Conservation (phyloP, 37 sponge, comb jelly and placozoan genomes). For the Beroe forskalii region DNA sequence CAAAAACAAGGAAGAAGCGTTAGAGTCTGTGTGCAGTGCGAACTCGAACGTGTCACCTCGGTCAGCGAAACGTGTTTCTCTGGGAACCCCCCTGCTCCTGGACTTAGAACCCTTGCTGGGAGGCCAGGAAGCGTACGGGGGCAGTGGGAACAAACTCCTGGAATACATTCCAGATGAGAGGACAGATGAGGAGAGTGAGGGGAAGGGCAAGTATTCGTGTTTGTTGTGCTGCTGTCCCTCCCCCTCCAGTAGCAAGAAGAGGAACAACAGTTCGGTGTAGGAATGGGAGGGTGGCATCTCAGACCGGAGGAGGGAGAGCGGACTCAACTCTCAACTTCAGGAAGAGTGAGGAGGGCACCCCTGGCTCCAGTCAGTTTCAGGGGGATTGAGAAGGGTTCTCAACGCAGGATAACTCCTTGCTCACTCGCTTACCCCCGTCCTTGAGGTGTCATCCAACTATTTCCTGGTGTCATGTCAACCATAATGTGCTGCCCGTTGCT, state of each 20-base stretch:
- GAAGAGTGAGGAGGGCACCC: too few species aligned
- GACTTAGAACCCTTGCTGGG: conserved; percentile 5
- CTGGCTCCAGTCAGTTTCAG: too few species aligned
- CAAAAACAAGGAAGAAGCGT: conserved; percentile 39
- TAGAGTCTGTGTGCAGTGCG: conserved; percentile 50
- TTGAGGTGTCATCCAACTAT: too few species aligned
- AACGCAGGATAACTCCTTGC: too few species aligned
- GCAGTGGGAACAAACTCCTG: not conserved
- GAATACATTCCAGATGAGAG: not conserved
- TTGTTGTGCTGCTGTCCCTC: conserved; percentile 25
- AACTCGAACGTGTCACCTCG: conserved; percentile 27
- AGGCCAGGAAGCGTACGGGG: not conserved
- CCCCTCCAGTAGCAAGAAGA: not conserved
- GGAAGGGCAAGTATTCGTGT: not conserved
- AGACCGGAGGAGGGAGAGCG: not conserved
- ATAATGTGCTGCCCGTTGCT: too few species aligned
- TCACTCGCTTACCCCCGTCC: too few species aligned
- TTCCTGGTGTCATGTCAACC: too few species aligned
- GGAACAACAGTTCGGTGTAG: not conserved
- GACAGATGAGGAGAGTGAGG: not conserved
- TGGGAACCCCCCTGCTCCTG: not conserved
- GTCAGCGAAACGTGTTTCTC: conserved; percentile 10
- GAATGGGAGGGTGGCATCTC: not conserved
- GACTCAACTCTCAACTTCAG: too few species aligned
- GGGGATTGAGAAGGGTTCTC: too few species aligned